Evolutionary conservation across 2,888 invertebrate species (phyloP).

Genomic region (Zele albiditarsus): DNA sequence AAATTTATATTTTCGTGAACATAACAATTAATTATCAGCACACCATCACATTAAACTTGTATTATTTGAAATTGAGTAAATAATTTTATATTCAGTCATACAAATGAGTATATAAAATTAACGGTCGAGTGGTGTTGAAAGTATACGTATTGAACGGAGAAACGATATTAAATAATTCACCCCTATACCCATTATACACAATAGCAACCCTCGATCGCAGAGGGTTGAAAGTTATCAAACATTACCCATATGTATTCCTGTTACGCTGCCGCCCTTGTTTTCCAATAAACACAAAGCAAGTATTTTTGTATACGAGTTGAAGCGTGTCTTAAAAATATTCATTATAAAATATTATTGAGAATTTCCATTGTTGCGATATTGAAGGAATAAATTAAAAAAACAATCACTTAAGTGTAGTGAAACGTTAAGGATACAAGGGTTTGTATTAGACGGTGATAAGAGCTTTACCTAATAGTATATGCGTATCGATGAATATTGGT

Average conservation of each 20-base stretch:
- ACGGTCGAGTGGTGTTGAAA: neutral
- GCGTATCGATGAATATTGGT: neutral
- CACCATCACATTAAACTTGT: constrained; percentile 54
- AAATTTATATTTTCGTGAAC: neutral
- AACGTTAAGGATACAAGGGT: no score
- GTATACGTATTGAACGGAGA: neutral
- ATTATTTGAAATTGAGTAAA: no score
- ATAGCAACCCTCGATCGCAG: constrained; percentile 49
- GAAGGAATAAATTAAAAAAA: no score
- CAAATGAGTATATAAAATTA: neutral
- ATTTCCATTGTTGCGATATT: no score
- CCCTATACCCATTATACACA: constrained; percentile 26
- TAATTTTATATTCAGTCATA: no score
- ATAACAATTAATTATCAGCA: neutral
- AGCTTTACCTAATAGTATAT: neutral
- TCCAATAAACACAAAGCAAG: constrained; percentile 70
- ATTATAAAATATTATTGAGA: no score
- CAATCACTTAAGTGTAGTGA: no score
- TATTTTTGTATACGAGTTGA: constrained; percentile 26
- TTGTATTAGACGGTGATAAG: constrained; percentile 48
- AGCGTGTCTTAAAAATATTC: neutral
- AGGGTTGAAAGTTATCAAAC: constrained; percentile 63
- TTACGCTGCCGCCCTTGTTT: constrained; percentile 71
- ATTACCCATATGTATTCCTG: constrained; percentile 63
- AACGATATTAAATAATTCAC: no score